Conservation (phyloP, 2,797 vertebrate species). For the Epinephelus malabaricus region DNA sequence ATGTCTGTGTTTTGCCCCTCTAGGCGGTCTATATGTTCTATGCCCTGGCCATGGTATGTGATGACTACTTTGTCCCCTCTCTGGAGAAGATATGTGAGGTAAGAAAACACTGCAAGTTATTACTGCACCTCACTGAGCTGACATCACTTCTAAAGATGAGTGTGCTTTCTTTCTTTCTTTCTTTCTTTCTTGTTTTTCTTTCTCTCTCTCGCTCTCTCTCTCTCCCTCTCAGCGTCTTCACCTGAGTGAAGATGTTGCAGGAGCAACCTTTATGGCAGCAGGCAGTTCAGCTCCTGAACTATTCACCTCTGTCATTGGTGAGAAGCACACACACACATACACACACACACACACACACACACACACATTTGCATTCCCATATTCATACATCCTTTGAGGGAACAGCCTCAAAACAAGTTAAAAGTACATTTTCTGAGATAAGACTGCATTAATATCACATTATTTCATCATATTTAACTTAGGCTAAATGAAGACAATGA, state of each 20-base stretch:
- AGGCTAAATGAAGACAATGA: not conserved
- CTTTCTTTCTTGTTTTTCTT: not conserved
- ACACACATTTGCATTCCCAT: too few relatives aligned
- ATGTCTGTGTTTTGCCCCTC: conserved; percentile 27
- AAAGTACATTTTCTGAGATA: not conserved
- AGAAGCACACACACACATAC: conserved; percentile 38
- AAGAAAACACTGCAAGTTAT: conserved; percentile 54
- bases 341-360: too few relatives aligned
- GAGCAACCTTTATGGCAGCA: conserved; percentile 98
- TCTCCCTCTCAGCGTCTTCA: conserved; percentile 89
- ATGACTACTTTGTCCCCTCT: conserved; percentile 98
- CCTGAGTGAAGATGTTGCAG: conserved; percentile 97
- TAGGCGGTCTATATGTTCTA: conserved; percentile 99
- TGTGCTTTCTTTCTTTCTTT: not conserved
- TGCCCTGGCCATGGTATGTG: conserved; percentile 94
- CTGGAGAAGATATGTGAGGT: conserved; percentile 97
- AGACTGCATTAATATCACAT: too few relatives aligned
- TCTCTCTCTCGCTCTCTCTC: not conserved
- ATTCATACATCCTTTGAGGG: not conserved
- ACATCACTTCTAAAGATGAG: not conserved
- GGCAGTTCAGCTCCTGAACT: conserved; percentile 98
- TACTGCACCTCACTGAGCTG: not conserved
- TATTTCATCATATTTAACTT: not conserved
- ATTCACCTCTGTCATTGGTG: conserved; percentile 99
- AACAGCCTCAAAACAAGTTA: not conserved